phyloP scores from a whole-genome alignment of 1,140 invertebrate genomes.

The silkworm (Bombyx mori) region DNA sequence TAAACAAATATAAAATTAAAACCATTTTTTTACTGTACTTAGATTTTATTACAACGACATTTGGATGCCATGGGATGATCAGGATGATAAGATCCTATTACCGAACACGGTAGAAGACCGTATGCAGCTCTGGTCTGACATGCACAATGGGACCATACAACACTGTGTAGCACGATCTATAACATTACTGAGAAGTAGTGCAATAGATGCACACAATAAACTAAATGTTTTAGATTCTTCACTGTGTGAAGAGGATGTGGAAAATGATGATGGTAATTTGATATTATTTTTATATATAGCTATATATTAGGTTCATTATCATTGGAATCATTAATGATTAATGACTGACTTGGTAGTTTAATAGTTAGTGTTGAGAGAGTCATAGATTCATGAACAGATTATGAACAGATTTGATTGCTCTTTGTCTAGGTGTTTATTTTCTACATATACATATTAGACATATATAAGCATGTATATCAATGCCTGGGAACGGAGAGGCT shows the following conservation, averaged over 20 bases:
- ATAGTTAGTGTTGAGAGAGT: no score
- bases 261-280: constrained; percentile 52
- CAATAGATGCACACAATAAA: constrained; percentile 49
- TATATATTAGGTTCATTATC: no score
- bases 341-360: no score
- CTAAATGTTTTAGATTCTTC: constrained; percentile 48
- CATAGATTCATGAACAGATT: no score
- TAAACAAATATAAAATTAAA: not conserved
- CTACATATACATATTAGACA: no score
- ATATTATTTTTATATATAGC: not conserved
- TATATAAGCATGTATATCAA: no score
- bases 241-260: constrained; percentile 39
- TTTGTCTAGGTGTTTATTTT: no score
- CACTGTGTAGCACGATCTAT: constrained; percentile 43
- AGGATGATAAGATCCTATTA: constrained; percentile 48
- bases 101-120: constrained; percentile 55
- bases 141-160: constrained; percentile 50
- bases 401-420: no score
- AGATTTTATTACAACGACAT: constrained; percentile 58
- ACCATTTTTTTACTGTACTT: not conserved
- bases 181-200: constrained; percentile 40
- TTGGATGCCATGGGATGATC: constrained; percentile 67
- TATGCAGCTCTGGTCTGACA: constrained; percentile 50
- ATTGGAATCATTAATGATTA: no score
- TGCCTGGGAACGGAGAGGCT: no score